Evolutionary conservation across 1,140 invertebrate genomes (phyloP).

Genomic region (Brachionus angularis): DNA sequence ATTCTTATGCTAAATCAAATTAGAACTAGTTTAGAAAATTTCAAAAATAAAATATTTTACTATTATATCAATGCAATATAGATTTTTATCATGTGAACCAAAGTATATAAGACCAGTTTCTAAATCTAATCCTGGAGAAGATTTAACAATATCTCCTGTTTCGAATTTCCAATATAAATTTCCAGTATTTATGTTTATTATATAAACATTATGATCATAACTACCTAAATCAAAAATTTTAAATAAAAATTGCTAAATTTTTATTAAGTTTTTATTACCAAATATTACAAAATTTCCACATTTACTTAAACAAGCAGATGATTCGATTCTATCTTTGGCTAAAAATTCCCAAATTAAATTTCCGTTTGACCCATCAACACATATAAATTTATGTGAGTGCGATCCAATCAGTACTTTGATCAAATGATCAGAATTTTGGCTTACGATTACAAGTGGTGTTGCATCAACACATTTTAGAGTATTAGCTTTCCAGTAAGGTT

Average conservation of each 20-base stretch:
- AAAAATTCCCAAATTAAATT: conserved; percentile 53
- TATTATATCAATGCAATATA: conserved; percentile 63
- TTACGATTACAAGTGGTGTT: conserved; percentile 62
- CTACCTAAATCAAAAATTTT: conserved; percentile 61
- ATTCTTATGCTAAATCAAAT: not conserved
- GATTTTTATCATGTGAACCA: conserved; percentile 66
- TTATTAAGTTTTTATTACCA: conserved; percentile 48
- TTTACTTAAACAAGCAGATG: conserved; percentile 59
- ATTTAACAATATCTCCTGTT: conserved; percentile 66
- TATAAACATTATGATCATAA: conserved; percentile 66
- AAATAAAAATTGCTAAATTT: conserved; percentile 1
- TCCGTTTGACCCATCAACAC: conserved; percentile 58
- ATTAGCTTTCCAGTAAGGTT: conserved; percentile 60
- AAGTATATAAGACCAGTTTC: conserved; percentile 60
- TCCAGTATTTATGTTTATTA: conserved; percentile 62
- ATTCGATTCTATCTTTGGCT: conserved; percentile 63
- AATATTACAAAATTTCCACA: conserved; percentile 55
- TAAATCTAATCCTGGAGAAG: conserved; percentile 61
- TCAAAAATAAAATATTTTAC: conserved; percentile 54
- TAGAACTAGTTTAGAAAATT: not conserved
- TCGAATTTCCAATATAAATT: conserved; percentile 64
- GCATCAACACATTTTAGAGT: conserved; percentile 69
- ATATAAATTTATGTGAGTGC: conserved; percentile 64
- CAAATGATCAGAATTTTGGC: conserved; percentile 55
- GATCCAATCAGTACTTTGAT: conserved; percentile 60